phyloP scores from a whole-genome alignment of 2,888 invertebrate species.

The Andrena chrysosceles region DNA sequence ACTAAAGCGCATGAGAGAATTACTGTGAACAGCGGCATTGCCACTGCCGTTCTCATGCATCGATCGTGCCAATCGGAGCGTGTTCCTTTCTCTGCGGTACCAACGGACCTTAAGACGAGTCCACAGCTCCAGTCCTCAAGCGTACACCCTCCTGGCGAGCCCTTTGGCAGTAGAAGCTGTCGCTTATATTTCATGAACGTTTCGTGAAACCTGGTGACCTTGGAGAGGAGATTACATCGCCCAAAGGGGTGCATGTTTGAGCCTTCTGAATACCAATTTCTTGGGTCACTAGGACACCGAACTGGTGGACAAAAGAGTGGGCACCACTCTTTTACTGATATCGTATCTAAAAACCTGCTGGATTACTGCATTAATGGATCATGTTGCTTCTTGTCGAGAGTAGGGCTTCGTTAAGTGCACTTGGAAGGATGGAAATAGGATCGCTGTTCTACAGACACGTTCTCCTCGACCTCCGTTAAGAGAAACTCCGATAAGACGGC shows the following conservation, averaged over 20 bases:
- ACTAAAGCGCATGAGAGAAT: slow-evolving; percentile 4
- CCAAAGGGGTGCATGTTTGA: neutral
- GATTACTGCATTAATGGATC: too few species aligned
- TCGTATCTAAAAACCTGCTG: too few species aligned
- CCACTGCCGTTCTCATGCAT: slow-evolving; percentile 41
- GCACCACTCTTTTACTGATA: too few species aligned
- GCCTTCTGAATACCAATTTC: neutral
- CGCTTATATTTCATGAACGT: slow-evolving; percentile 1
- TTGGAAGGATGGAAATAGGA: too few species aligned
- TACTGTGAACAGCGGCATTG: neutral
- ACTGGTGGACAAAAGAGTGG: too few species aligned
- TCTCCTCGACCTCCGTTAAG: neutral
- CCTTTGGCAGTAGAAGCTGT: neutral
- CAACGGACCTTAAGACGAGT: slow-evolving; percentile 30
- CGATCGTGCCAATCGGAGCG: slow-evolving; percentile 50
- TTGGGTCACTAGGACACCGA: neutral
- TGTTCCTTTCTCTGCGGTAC: slow-evolving; percentile 49
- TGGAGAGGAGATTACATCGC: slow-evolving; percentile 22
- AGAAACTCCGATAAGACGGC: slow-evolving; percentile 35
- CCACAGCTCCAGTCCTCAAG: neutral
- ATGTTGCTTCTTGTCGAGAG: too few species aligned
- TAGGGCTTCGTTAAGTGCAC: too few species aligned
- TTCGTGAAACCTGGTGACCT: slow-evolving; percentile 35
- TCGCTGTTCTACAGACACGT: neutral
- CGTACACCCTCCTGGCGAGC: slow-evolving; percentile 24